These are phyloP conservation scores for Archilochus colubris DNA, from an alignment of 2,113 vertebrate species.

Conservation along the genomic window DNA sequence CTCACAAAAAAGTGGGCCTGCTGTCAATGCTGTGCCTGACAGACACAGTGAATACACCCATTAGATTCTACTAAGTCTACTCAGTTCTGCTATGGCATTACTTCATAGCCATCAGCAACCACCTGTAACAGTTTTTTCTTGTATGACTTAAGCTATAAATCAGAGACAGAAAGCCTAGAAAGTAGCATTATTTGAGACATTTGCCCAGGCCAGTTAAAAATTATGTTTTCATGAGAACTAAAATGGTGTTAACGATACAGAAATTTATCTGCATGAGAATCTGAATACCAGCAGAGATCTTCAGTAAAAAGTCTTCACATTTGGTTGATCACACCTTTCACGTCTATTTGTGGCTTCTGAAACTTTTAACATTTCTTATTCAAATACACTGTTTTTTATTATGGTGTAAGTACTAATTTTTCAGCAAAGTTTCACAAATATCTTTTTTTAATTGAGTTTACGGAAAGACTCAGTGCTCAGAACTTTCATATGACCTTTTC, in stretches of 20 bases:
- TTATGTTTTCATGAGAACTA: not conserved
- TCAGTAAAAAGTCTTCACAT: not conserved
- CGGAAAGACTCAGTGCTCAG: not conserved
- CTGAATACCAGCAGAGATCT: not conserved
- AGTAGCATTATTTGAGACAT: not conserved
- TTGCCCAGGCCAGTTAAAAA: not conserved
- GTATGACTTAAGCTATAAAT: not conserved
- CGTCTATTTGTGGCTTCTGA: not conserved
- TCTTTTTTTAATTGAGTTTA: not conserved
- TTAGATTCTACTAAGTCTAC: too few species aligned
- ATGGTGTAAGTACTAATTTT: not conserved
- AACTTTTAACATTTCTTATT: not conserved
- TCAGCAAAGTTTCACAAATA: not conserved
- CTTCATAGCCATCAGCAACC: not conserved
- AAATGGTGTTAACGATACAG: accelerated
- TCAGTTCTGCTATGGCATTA: not conserved
- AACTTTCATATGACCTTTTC: not conserved
- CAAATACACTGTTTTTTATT: not conserved
- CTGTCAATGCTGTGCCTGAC: not conserved
- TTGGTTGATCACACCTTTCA: not conserved
- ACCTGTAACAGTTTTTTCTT: not conserved
- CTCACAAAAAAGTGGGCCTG: not conserved
- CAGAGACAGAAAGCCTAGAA: not conserved
- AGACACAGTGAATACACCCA: not conserved
- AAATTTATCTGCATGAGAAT: not conserved